Evolutionary conservation across 2,113 vertebrate species (phyloP), one percentile per base, ranked within the genome.

Genomic region (Caranx ignobilis): DNA sequence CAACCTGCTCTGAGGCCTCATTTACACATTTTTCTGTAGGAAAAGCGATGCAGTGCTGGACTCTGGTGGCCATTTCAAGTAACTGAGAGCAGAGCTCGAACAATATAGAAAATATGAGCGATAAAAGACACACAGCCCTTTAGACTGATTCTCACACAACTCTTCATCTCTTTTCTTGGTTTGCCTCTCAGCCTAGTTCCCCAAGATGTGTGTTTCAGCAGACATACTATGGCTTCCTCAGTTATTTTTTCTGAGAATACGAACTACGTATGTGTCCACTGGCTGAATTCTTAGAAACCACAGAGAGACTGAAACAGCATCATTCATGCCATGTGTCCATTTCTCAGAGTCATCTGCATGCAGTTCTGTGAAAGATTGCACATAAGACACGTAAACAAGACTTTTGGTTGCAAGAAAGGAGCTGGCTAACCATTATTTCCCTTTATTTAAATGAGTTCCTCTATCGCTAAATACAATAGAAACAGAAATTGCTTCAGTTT

Each of bases 21-120:
- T 52, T 76, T 55, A 19, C 59, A 0, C 21, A 13, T 43, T 37
- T 2, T 47, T 66, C 47, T 52, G 5, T 35, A 9, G 18, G n/a
- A 62, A 79, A 83, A 80, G 31, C 6, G 6, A 57, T 56, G 71
- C 76, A 77, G 45, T 89, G 83, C 84, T 86, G 88, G 70, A 62
- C 88, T 89, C 89, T 91, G 50, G 82, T 92, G 91, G 91, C 34
- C 62, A 19, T 37, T 61, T 39, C 9, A 41, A 19, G 84, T 26
- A 82, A 91, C 69, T 81, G 66, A 73, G 68, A 65, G 37, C 26
- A 41, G 11, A n/a, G 1, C 0, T 21, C 12, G 41, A 35, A 9
- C 4, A 0, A 19, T 7, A n/a, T 6, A 4, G 54, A 4, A 48
- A 31, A 7, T 0, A 6, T 26, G 41, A 75, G 11, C 2, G 65